A percentile compares a stretch with the other conserved stretches of the same genome.
phyloP scores from a whole-genome alignment of 1,140 invertebrate species.

The Drosophila trapezifrons region DNA sequence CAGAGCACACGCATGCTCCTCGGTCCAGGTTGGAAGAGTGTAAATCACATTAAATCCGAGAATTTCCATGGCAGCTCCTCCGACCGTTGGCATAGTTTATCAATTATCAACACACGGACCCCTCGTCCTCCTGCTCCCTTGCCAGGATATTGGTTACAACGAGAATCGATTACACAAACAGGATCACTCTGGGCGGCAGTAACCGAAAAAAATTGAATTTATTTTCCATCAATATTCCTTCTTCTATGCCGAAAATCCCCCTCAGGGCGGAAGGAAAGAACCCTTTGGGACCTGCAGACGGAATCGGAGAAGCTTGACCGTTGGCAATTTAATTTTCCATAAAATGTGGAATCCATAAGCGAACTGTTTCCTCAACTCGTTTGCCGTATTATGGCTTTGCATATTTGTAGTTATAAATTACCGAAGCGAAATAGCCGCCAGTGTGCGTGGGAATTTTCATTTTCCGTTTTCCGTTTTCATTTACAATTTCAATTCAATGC shows the following conservation, averaged over 20 bases:
- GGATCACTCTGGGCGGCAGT: not conserved
- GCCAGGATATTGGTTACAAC: slow-evolving; percentile 12
- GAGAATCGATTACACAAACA: slow-evolving; percentile 45
- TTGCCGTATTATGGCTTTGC: slow-evolving; percentile 35
- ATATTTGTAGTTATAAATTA: slow-evolving; percentile 69
- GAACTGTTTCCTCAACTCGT: slow-evolving; percentile 28
- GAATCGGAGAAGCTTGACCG: slow-evolving; percentile 26
- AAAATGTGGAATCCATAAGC: slow-evolving; percentile 17
- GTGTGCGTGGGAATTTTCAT: slow-evolving; percentile 50
- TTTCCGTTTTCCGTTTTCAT: slow-evolving; percentile 53
- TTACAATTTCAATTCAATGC: slow-evolving; percentile 69
- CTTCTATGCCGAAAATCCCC: slow-evolving; percentile 27
- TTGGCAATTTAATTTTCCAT: slow-evolving; percentile 48
- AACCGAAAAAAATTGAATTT: slow-evolving; percentile 62
- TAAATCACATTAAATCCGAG: slow-evolving; percentile 60
- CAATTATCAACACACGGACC: slow-evolving; percentile 38
- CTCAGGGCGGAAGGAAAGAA: not conserved
- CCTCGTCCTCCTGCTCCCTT: not conserved
- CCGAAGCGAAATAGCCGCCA: slow-evolving; percentile 40
- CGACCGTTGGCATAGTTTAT: slow-evolving; percentile 21
- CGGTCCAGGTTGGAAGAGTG: slow-evolving; percentile 23
- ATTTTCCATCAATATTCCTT: slow-evolving; percentile 67
- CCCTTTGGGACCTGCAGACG: slow-evolving; percentile 10
- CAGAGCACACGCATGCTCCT: slow-evolving; percentile 10
- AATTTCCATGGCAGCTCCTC: slow-evolving; percentile 21